phyloP scores from a whole-genome alignment of 2,797 vertebrate genomes.

The Chaunax sp. region DNA sequence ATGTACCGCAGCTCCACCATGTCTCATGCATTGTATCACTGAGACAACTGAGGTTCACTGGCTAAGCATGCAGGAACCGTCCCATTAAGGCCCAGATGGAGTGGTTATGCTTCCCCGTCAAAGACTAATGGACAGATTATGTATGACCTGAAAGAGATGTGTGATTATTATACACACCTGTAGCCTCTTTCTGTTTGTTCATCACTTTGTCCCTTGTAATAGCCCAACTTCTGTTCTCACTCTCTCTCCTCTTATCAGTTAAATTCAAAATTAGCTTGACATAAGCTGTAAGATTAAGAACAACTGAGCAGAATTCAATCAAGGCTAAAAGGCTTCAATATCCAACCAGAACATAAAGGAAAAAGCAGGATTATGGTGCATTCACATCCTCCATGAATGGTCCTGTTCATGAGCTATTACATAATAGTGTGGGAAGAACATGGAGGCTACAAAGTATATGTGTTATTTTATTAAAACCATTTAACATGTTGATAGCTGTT shows the following conservation, averaged over 20 bases:
- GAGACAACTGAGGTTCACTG: conserved; percentile 52
- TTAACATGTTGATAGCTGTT: no score
- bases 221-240: conserved; percentile 3
- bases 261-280: conserved; percentile 23
- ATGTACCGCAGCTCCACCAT: conserved; percentile 22
- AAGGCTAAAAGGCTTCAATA: conserved; percentile 2
- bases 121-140: conserved; percentile 75
- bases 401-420: no score
- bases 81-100: conserved; percentile 70
- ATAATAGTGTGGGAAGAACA: no score
- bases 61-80: conserved; percentile 65
- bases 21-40: conserved; percentile 52
- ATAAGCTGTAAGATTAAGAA: conserved; percentile 10
- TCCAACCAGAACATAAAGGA: conserved; percentile 18
- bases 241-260: conserved; percentile 31
- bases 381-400: no score
- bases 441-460: no score
- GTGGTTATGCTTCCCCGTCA: conserved; percentile 69
- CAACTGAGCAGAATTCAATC: conserved; percentile 8
- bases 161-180: conserved; percentile 59
- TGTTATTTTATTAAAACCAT: no score
- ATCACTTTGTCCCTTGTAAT: conserved; percentile 40
- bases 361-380: conserved; percentile 2
- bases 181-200: conserved; percentile 48
- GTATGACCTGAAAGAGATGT: conserved; percentile 68